A percentile compares a stretch with the other conserved stretches of the same genome.
Conservation (phyloP, 2,888 invertebrate genomes). For the Amiota mariae region DNA sequence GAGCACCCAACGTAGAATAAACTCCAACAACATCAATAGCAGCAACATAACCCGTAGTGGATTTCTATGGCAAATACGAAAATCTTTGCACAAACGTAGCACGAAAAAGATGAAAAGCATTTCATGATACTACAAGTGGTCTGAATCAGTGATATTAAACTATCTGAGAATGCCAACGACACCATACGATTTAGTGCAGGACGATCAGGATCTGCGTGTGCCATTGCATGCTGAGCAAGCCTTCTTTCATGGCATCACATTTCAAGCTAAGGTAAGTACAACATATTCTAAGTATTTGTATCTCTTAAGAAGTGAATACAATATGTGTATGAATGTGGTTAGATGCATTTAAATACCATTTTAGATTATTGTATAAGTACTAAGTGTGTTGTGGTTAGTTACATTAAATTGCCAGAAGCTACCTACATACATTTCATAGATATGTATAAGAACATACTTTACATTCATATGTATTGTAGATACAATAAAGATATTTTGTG, state of each 20-base stretch:
- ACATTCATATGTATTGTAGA: too few relatives aligned
- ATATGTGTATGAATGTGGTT: not conserved
- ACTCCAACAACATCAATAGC: conserved; percentile 32
- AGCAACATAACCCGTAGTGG: conserved; percentile 46
- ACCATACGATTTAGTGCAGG: conserved; percentile 94
- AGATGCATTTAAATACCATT: not conserved
- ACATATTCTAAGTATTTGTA: not conserved
- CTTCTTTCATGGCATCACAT: conserved; percentile 93
- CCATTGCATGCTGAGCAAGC: conserved; percentile 98
- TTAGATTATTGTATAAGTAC: not conserved
- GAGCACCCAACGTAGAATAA: conserved; percentile 58
- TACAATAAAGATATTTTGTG: too few relatives aligned
- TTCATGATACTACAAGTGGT: conserved; percentile 74
- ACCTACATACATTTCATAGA: not conserved
- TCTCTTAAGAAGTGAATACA: too few relatives aligned
- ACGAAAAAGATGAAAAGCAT: conserved; percentile 74
- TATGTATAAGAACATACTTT: too few relatives aligned
- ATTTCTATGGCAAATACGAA: conserved; percentile 71
- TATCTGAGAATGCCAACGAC: conserved; percentile 86
- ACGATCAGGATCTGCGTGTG: conserved; percentile 95
- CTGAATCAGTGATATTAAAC: conserved; percentile 74
- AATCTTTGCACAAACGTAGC: conserved; percentile 72
- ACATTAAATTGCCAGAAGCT: not conserved
- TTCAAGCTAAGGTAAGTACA: conserved; percentile 91
- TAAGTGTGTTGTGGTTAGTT: not conserved